Conservation (phyloP, 1,140 invertebrate species). For the Lepidostoma basale region DNA sequence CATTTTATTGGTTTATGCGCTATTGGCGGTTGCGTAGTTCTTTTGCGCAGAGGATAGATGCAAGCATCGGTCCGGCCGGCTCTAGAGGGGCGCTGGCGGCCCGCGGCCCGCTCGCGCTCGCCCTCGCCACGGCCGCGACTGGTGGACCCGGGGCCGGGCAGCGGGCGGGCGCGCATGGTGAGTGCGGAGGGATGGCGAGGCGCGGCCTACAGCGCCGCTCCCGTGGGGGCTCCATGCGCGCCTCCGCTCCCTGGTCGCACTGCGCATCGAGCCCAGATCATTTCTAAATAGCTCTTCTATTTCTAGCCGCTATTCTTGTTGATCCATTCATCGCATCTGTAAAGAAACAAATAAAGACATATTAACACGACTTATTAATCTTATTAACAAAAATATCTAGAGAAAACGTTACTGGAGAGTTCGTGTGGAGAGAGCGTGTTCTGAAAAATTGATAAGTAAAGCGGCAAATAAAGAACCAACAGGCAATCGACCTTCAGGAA, state of each 20-base stretch:
- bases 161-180: background rate
- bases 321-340: background rate
- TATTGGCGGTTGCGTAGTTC: slow-evolving; percentile 5
- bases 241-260: background rate
- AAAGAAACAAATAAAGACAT: background rate
- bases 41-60: background rate
- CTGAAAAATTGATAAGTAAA: too few species aligned
- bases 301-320: background rate
- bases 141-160: background rate
- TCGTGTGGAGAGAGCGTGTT: too few species aligned
- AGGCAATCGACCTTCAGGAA: too few species aligned
- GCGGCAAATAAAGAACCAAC: too few species aligned
- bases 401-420: too few species aligned
- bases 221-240: background rate
- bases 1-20: background rate
- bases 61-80: background rate
- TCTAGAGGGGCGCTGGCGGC: background rate
- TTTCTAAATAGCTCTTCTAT: too few species aligned
- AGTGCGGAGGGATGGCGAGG: background rate
- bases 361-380: too few species aligned
- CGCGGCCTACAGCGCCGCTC: background rate
- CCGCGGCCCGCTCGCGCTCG: background rate
- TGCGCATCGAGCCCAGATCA: slow-evolving; percentile 1
- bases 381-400: too few species aligned
- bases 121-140: background rate